Conservation (phyloP, 1,140 invertebrate species). For the Drosophila pachea region DNA sequence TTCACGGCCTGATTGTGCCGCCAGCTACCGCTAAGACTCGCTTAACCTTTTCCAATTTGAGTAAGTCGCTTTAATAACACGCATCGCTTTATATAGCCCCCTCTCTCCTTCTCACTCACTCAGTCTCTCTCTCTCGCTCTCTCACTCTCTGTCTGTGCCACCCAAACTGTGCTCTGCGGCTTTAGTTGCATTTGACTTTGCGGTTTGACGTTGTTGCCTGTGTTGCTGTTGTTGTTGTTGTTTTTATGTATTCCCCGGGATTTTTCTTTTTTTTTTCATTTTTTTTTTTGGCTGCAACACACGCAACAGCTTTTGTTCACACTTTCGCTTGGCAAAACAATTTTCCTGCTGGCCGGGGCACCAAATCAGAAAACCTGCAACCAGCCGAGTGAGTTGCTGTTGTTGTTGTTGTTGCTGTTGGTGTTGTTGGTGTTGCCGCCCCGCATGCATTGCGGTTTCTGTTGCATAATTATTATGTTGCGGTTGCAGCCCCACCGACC, state of each 20-base stretch:
- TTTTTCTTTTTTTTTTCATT: slow-evolving; percentile 27
- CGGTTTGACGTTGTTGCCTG: slow-evolving; percentile 69
- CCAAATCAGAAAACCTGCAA: slow-evolving; percentile 46
- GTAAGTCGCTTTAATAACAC: slow-evolving; percentile 46
- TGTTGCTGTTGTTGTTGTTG: slow-evolving; percentile 34
- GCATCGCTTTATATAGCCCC: slow-evolving; percentile 19
- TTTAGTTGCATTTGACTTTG: slow-evolving; percentile 77
- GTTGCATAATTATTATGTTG: slow-evolving; percentile 77
- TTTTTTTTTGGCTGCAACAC: slow-evolving; percentile 58
- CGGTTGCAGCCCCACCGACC: slow-evolving; percentile 49
- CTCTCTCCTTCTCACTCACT: slow-evolving; percentile 32
- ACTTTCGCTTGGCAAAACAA: slow-evolving; percentile 75
- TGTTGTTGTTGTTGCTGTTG: slow-evolving; percentile 20
- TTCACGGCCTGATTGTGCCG: slow-evolving; percentile 16
- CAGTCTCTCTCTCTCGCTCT: slow-evolving; percentile 34
- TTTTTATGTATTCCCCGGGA: slow-evolving; percentile 37
- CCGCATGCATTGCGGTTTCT: slow-evolving; percentile 75
- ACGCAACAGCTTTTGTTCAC: slow-evolving; percentile 76
- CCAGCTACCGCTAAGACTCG: neutral
- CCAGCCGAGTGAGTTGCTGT: slow-evolving; percentile 35
- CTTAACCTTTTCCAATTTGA: slow-evolving; percentile 30
- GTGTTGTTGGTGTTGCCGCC: slow-evolving; percentile 40
- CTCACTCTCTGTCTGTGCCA: slow-evolving; percentile 25
- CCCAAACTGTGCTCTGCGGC: slow-evolving; percentile 65
- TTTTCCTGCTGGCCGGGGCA: slow-evolving; percentile 51